These are phyloP conservation scores for Xestobium rufovillosum DNA, from an alignment of 2,888 invertebrate species.

Conservation along the genomic window DNA sequence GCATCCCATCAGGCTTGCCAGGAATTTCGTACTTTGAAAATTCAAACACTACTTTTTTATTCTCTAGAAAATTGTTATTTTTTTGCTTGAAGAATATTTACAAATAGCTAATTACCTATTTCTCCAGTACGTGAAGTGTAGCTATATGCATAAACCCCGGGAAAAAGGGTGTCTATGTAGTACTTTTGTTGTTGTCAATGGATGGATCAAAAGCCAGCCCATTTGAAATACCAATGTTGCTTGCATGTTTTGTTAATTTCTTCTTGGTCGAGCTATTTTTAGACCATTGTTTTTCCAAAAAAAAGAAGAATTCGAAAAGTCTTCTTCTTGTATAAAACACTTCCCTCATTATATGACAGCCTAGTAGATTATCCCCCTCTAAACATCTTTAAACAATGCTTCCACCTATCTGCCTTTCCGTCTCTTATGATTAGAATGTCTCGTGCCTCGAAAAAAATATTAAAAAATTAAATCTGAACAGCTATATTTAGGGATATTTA, in stretches of 20 bases:
- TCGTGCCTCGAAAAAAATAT: too few relatives aligned
- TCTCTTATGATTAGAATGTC: too few relatives aligned
- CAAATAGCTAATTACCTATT: slow-evolving; percentile 45
- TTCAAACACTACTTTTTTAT: slow-evolving; percentile 50
- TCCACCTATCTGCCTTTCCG: too few relatives aligned
- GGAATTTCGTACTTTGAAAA: slow-evolving; percentile 31
- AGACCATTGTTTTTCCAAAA: too few relatives aligned
- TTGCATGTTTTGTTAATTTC: slow-evolving; percentile 21
- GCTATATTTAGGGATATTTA: too few relatives aligned
- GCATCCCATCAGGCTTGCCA: slow-evolving; percentile 61
- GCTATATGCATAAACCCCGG: slow-evolving; percentile 59
- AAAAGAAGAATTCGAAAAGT: too few relatives aligned
- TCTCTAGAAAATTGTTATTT: slow-evolving; percentile 28
- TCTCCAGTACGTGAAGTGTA: slow-evolving; percentile 57
- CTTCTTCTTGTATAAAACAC: too few relatives aligned
- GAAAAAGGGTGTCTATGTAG: slow-evolving; percentile 61
- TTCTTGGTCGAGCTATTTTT: slow-evolving; percentile 38
- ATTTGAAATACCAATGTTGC: slow-evolving; percentile 56
- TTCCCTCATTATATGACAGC: too few relatives aligned
- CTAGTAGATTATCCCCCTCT: too few relatives aligned
- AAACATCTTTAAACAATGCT: too few relatives aligned
- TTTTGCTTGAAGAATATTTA: slow-evolving; percentile 4
- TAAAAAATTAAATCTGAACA: too few relatives aligned
- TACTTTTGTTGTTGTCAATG: slow-evolving; percentile 54
- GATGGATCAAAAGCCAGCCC: slow-evolving; percentile 68